phyloP scores from a whole-genome alignment of 2,888 invertebrate species.

The Drosophila imparisetae region DNA sequence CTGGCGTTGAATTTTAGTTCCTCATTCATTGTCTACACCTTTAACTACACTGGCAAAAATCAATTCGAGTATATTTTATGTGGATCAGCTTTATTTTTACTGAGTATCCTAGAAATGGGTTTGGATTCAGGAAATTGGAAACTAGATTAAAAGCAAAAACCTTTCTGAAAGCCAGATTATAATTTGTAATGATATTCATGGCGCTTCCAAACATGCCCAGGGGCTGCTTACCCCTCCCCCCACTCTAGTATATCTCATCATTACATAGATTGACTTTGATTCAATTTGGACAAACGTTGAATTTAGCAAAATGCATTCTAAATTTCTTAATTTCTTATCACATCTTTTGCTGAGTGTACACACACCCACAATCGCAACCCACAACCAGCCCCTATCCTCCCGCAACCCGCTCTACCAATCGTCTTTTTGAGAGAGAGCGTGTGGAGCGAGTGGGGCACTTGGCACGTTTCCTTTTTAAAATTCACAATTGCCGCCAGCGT shows the following conservation, averaged over 20 bases:
- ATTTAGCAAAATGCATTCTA: neutral
- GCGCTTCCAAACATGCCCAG: accelerated
- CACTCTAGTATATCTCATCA: accelerated
- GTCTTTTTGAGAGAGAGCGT: neutral
- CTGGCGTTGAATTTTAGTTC: slow-evolving; percentile 67
- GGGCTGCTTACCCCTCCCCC: neutral
- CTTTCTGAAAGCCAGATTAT: neutral
- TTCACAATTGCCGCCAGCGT: slow-evolving; percentile 81
- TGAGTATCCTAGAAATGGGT: neutral
- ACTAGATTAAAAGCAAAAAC: neutral
- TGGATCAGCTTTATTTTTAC: neutral
- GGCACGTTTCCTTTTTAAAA: slow-evolving; percentile 83
- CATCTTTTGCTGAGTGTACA: slow-evolving; percentile 1
- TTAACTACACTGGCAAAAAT: slow-evolving; percentile 25
- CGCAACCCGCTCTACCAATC: neutral
- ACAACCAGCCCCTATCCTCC: slow-evolving; percentile 4
- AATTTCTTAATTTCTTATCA: neutral
- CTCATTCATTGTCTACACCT: slow-evolving; percentile 70
- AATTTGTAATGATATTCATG: neutral
- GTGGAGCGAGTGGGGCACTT: slow-evolving; percentile 55
- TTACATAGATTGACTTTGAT: neutral
- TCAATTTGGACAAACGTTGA: neutral
- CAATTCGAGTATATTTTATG: neutral
- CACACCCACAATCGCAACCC: slow-evolving; percentile 1
- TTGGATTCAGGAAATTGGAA: neutral